A percentile compares a stretch with the other conserved stretches of the same genome.
Conservation (phyloP, 1,140 invertebrate genomes). For the Drosophila bocki region DNA sequence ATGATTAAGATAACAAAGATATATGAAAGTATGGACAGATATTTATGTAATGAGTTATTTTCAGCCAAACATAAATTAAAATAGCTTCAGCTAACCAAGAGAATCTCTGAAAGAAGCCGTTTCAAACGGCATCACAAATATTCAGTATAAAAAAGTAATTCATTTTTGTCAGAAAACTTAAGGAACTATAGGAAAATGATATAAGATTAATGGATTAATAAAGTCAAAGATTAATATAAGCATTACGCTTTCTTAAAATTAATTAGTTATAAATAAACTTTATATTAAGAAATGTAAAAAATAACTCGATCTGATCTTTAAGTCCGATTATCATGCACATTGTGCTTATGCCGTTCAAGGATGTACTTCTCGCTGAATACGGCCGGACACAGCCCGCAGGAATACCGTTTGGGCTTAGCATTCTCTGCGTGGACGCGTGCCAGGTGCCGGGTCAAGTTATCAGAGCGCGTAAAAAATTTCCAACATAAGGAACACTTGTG, state of each 20-base stretch:
- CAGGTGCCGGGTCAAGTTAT: neutral
- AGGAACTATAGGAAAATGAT: neutral
- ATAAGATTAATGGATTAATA: too few species aligned
- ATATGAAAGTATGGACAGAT: neutral
- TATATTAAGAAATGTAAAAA: neutral
- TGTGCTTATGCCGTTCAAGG: neutral
- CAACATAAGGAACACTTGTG: neutral
- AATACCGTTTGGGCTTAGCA: neutral
- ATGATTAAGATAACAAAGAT: neutral
- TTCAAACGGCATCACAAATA: neutral
- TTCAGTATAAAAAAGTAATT: neutral
- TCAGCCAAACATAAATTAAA: neutral
- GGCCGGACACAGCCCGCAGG: neutral
- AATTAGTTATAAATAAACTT: neutral
- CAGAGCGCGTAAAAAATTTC: neutral
- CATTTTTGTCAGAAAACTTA: neutral
- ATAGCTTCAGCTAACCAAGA: neutral
- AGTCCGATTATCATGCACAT: neutral
- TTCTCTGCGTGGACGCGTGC: neutral
- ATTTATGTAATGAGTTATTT: too few species aligned
- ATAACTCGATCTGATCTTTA: neutral
- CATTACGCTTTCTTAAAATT: neutral
- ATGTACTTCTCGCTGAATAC: accelerated
- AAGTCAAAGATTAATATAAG: too few species aligned
- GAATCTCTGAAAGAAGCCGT: neutral